phyloP scores from a whole-genome alignment of 2,797 vertebrate genomes.

The Hylomyscus alleni region DNA sequence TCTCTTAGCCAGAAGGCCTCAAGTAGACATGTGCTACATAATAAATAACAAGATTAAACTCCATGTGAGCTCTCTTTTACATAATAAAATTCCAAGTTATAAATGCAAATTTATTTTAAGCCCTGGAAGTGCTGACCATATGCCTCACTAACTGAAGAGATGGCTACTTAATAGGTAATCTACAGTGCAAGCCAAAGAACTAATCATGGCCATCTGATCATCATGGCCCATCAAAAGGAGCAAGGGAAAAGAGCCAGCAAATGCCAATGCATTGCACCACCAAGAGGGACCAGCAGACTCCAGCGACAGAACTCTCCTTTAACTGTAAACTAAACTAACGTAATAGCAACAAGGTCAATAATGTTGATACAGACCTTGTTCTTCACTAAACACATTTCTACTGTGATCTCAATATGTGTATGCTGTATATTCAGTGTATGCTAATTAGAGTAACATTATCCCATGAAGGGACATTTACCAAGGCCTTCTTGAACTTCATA shows the following conservation, averaged over 20 bases:
- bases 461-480: background rate
- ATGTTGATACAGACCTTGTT: too few relatives aligned
- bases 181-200: slow-evolving; percentile 69
- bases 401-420: background rate
- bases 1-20: slow-evolving; percentile 62
- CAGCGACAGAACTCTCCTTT: background rate
- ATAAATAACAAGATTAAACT: slow-evolving; percentile 67
- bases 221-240: slow-evolving; percentile 61
- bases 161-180: slow-evolving; percentile 80
- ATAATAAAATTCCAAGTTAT: slow-evolving; percentile 83
- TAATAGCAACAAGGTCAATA: background rate
- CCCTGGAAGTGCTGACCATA: slow-evolving; percentile 80
- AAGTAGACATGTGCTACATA: slow-evolving; percentile 52
- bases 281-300: background rate
- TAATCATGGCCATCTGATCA: slow-evolving; percentile 82
- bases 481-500: background rate
- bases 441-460: background rate
- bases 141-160: slow-evolving; percentile 76
- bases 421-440: background rate
- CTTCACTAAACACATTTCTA: background rate
- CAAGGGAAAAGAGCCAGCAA: slow-evolving; percentile 53
- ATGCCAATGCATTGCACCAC: background rate
- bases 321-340: background rate
- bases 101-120: slow-evolving; percentile 83
- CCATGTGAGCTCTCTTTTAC: slow-evolving; percentile 64